Evolutionary conservation across 2,797 vertebrate species (phyloP).

Genomic region (Rhinogobio ventralis): DNA sequence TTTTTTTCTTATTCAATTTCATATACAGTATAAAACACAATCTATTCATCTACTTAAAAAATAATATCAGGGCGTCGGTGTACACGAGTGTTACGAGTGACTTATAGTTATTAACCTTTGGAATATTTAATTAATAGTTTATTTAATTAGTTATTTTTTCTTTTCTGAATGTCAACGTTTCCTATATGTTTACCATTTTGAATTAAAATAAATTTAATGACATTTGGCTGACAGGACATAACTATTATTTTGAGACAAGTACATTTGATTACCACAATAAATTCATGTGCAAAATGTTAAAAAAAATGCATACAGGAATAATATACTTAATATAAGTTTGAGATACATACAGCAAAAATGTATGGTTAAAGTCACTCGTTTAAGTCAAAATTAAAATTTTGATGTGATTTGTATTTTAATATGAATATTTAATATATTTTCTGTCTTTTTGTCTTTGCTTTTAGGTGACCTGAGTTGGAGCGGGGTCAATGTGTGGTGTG

Average conservation of each 20-base stretch:
- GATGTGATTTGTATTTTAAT: background rate
- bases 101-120: background rate
- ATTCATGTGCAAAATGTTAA: background rate
- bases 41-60: background rate
- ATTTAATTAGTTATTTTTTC: background rate
- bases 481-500: background rate
- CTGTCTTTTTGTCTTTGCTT: conserved; percentile 10
- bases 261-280: background rate
- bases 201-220: background rate
- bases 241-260: background rate
- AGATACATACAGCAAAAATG: background rate
- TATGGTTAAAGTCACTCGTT: background rate
- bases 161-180: background rate
- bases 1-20: background rate
- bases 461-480: conserved; percentile 39
- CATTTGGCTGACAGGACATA: background rate
- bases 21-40: background rate
- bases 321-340: background rate
- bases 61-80: background rate
- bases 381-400: background rate
- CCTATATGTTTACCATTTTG: background rate
- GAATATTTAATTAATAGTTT: background rate
- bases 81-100: background rate
- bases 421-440: conserved; percentile 1
- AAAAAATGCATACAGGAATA: background rate